Evolutionary conservation across 2,113 vertebrate genomes (phyloP), one percentile per base, ranked within the genome.

Genomic region (Tragelaphus strepsiceros): DNA sequence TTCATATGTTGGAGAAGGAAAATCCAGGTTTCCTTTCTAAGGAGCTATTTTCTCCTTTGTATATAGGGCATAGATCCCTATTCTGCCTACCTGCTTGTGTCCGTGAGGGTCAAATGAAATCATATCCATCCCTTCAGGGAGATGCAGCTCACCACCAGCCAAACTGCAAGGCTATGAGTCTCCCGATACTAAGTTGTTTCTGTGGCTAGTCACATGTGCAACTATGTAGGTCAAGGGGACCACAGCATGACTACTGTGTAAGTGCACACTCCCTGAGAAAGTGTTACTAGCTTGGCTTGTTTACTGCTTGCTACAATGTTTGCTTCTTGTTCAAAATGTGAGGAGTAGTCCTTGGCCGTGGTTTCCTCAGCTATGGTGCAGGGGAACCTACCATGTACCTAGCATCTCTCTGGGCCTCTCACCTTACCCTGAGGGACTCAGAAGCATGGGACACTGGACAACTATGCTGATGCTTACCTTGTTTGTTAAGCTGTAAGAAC

Each of bases 171-270:
- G 30, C 32, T 94, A 83, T 86, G 0, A n/a, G 82, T 62, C 97
- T 97, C 89, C 56, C 62, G 67, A 96, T 71, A 83, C 26, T 83
- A 93, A 92, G n/a, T 46, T 94, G 71, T 67, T 98, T 91, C 95
- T 97, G n/a, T 91, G 30, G 51, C 86, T 93, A 74, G 32, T 96
- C 58, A 51, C 91, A 71, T 30, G 87, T 81, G 46, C 82, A 94
- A 58, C 54, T 71, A 94, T 91, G 77, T 94, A 94, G 93, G 88
- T 95, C 91, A 94, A 92, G 74, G 88, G 6, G 2, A 90, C 24
- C 64, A 61, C 43, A 84, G 53, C 28, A 17, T 49, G 53, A 85
- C n/a, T 84, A 11, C 90, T 80, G 14, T 59, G 43, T 26, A 61
- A 54, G 84, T 61, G 54, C 24, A 54, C 24, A 53, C 28, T 88